Conservation (phyloP, 2,888 invertebrate genomes). For the Trissolcus brochymenae region DNA sequence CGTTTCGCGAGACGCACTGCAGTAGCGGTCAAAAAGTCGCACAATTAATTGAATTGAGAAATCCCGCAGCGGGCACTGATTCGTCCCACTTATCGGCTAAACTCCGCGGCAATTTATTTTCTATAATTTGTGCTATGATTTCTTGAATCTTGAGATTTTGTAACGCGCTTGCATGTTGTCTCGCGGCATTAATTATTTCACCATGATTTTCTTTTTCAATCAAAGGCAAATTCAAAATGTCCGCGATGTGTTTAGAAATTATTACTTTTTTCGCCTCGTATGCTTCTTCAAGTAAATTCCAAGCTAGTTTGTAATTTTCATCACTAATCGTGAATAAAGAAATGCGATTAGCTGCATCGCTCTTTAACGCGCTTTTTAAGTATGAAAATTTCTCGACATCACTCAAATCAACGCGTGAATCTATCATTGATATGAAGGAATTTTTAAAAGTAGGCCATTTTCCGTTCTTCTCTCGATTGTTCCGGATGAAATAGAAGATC, state of each 20-base stretch:
- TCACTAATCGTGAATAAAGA: slow-evolving; percentile 30
- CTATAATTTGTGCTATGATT: neutral
- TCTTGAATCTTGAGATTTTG: neutral
- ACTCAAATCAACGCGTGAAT: slow-evolving; percentile 40
- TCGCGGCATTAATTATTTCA: neutral
- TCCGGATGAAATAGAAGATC: no score
- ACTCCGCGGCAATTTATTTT: neutral
- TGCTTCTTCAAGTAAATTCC: slow-evolving; percentile 25
- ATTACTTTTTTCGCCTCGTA: slow-evolving; percentile 34
- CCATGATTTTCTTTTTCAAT: neutral
- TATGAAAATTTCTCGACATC: slow-evolving; percentile 46
- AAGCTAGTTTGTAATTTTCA: slow-evolving; percentile 43
- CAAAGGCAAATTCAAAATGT: neutral
- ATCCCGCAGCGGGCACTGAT: neutral
- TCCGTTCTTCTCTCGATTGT: no score
- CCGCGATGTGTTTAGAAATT: neutral
- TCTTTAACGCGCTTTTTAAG: slow-evolving; percentile 28
- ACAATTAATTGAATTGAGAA: neutral
- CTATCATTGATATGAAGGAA: slow-evolving; percentile 40
- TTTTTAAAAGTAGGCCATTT: slow-evolving; percentile 46
- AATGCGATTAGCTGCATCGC: slow-evolving; percentile 37
- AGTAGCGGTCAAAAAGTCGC: neutral
- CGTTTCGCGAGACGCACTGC: slow-evolving; percentile 3
- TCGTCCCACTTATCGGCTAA: slow-evolving; percentile 55
- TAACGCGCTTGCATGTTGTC: slow-evolving; percentile 4